phyloP scores from a whole-genome alignment of 1,140 invertebrate genomes.

The Ptiloglossa arizonensis region DNA sequence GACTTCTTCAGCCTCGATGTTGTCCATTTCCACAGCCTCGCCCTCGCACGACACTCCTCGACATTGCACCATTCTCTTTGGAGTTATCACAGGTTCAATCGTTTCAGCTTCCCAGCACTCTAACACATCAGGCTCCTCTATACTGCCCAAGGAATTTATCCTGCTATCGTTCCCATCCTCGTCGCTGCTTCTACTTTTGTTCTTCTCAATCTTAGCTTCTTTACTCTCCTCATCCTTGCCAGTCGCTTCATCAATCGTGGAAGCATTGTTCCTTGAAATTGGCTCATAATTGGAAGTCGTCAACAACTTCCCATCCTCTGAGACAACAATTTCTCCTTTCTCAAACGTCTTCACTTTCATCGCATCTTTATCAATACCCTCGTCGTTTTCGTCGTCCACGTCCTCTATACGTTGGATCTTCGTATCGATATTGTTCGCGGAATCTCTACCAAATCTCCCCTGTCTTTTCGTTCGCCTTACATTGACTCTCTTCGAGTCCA shows the following conservation, averaged over 20 bases:
- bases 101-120: slow-evolving; percentile 80
- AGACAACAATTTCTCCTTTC: slow-evolving; percentile 77
- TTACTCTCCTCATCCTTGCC: slow-evolving; percentile 2
- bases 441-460: slow-evolving; percentile 32
- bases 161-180: slow-evolving; percentile 54
- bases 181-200: slow-evolving; percentile 39
- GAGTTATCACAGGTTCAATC: slow-evolving; percentile 71
- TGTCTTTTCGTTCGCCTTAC: slow-evolving; percentile 50
- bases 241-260: not conserved
- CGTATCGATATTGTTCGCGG: slow-evolving; percentile 51
- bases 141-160: slow-evolving; percentile 73
- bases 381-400: slow-evolving; percentile 46
- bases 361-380: slow-evolving; percentile 37
- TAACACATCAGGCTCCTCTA: slow-evolving; percentile 79
- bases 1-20: slow-evolving; percentile 28
- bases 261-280: slow-evolving; percentile 19
- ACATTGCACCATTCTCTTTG: slow-evolving; percentile 57
- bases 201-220: slow-evolving; percentile 11
- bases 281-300: slow-evolving; percentile 67
- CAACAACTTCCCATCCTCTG: slow-evolving; percentile 76
- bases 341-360: slow-evolving; percentile 74
- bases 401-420: slow-evolving; percentile 42
- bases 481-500: slow-evolving; percentile 59
- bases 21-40: slow-evolving; percentile 66
- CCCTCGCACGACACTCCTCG: slow-evolving; percentile 54